Conservation (phyloP, 1,140 invertebrate genomes). For the Drosophila littoralis region DNA sequence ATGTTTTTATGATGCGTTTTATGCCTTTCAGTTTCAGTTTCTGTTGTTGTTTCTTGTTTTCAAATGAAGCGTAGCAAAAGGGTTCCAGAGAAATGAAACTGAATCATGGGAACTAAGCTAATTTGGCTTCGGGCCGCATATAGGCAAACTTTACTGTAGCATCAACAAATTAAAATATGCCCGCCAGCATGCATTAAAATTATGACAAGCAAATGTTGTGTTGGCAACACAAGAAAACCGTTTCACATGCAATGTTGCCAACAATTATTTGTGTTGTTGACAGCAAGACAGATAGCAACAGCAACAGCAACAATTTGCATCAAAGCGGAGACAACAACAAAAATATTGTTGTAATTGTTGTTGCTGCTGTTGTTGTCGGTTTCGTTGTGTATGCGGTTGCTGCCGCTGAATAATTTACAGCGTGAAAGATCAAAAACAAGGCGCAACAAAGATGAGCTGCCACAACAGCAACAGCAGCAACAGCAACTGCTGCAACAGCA, state of each 20-base stretch:
- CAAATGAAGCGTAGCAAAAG: slow-evolving; percentile 21
- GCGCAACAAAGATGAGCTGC: slow-evolving; percentile 38
- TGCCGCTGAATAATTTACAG: slow-evolving; percentile 57
- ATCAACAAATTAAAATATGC: slow-evolving; percentile 38
- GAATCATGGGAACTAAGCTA: slow-evolving; percentile 30
- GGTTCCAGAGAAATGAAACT: slow-evolving; percentile 50
- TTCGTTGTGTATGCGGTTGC: background rate
- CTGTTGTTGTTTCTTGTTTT: background rate
- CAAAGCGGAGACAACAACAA: slow-evolving; percentile 13
- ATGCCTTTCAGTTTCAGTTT: slow-evolving; percentile 8
- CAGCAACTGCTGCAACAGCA: slow-evolving; percentile 32
- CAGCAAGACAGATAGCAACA: slow-evolving; percentile 66
- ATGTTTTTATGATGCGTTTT: slow-evolving; percentile 49
- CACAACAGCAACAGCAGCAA: slow-evolving; percentile 36
- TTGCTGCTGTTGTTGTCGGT: slow-evolving; percentile 10
- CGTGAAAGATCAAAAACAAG: slow-evolving; percentile 59
- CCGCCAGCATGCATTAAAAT: slow-evolving; percentile 48
- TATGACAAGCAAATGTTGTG: slow-evolving; percentile 65
- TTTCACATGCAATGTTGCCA: slow-evolving; percentile 67
- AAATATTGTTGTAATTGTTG: slow-evolving; percentile 17
- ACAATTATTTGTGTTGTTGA: slow-evolving; percentile 78
- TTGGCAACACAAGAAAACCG: slow-evolving; percentile 49
- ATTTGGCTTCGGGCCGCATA: slow-evolving; percentile 3
- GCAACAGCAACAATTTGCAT: slow-evolving; percentile 66
- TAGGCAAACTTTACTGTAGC: slow-evolving; percentile 41